Evolutionary conservation across 2,888 invertebrate species (phyloP).

Genomic region (Oegoconia quadripuncta): DNA sequence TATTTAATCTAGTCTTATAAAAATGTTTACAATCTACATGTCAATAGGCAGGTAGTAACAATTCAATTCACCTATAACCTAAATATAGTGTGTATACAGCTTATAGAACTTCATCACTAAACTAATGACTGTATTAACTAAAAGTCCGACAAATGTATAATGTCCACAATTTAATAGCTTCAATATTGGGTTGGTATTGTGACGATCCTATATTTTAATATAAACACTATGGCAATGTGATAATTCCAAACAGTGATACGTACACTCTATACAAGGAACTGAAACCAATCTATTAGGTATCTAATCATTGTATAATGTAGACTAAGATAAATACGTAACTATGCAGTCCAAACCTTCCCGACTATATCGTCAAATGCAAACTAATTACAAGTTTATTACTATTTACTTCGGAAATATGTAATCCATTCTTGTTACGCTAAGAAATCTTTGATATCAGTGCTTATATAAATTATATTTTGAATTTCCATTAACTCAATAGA

Average conservation of each 20-base stretch:
- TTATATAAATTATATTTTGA: slow-evolving; percentile 19
- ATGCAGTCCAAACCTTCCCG: slow-evolving; percentile 25
- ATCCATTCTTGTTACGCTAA: slow-evolving; percentile 28
- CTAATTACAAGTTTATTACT: not conserved
- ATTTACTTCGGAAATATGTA: slow-evolving; percentile 22
- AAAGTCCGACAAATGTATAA: slow-evolving; percentile 4
- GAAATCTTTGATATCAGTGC: slow-evolving; percentile 30
- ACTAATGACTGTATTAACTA: slow-evolving; percentile 18
- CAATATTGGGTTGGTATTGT: not conserved
- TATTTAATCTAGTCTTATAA: slow-evolving; percentile 60
- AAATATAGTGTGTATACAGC: slow-evolving; percentile 52
- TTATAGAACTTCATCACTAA: slow-evolving; percentile 30
- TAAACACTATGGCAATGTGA: not conserved
- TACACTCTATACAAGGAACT: slow-evolving; percentile 24
- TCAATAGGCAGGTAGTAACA: slow-evolving; percentile 77
- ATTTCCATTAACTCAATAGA: slow-evolving; percentile 33
- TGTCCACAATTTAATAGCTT: not conserved
- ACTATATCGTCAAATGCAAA: slow-evolving; percentile 15
- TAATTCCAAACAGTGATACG: slow-evolving; percentile 2
- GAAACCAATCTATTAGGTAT: slow-evolving; percentile 26
- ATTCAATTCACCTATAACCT: slow-evolving; percentile 55
- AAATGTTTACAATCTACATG: slow-evolving; percentile 68
- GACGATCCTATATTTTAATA: too few species aligned
- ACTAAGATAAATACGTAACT: slow-evolving; percentile 16
- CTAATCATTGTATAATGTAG: slow-evolving; percentile 25